These are phyloP conservation scores for Macropis europaea DNA, from an alignment of 2,888 invertebrate genomes.

Conservation along the genomic window DNA sequence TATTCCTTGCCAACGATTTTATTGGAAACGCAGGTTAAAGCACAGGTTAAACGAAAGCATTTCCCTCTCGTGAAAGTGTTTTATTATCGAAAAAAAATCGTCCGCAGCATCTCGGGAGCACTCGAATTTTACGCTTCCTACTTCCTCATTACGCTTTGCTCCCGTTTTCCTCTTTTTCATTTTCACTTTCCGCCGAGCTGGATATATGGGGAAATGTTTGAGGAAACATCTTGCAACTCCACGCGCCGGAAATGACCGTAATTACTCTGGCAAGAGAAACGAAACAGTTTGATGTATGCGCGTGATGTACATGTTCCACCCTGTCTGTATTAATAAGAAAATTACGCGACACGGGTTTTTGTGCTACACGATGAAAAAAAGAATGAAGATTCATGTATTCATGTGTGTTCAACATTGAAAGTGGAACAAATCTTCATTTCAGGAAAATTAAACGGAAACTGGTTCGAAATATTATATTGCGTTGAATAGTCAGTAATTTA, in stretches of 20 bases:
- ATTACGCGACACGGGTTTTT: slow-evolving; percentile 10
- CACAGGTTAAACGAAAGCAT: too few relatives aligned
- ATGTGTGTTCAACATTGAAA: neutral
- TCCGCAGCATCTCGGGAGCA: neutral
- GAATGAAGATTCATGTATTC: neutral
- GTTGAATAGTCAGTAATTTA: too few relatives aligned
- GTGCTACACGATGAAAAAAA: slow-evolving; percentile 1
- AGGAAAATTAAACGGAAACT: slow-evolving; percentile 19
- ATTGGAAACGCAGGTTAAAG: too few relatives aligned
- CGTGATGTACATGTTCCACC: slow-evolving; percentile 24
- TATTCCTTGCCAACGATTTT: too few relatives aligned
- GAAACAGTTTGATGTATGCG: slow-evolving; percentile 27
- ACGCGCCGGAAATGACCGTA: slow-evolving; percentile 18
- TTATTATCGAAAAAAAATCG: slow-evolving; percentile 3
- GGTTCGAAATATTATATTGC: neutral
- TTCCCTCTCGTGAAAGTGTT: neutral
- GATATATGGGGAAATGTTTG: slow-evolving; percentile 1
- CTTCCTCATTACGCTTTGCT: neutral
- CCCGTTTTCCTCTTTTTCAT: neutral
- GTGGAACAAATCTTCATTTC: slow-evolving; percentile 8
- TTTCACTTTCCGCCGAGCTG: slow-evolving; percentile 19
- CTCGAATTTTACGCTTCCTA: neutral
- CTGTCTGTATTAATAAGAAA: slow-evolving; percentile 25
- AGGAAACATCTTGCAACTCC: slow-evolving; percentile 4
- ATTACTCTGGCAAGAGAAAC: slow-evolving; percentile 34